Percentiles rank a stretch among this genome's conserved stretches.
These are phyloP conservation scores for Eleutherodactylus coqui DNA, from an alignment of 2,797 vertebrate genomes.

Conservation along the genomic window DNA sequence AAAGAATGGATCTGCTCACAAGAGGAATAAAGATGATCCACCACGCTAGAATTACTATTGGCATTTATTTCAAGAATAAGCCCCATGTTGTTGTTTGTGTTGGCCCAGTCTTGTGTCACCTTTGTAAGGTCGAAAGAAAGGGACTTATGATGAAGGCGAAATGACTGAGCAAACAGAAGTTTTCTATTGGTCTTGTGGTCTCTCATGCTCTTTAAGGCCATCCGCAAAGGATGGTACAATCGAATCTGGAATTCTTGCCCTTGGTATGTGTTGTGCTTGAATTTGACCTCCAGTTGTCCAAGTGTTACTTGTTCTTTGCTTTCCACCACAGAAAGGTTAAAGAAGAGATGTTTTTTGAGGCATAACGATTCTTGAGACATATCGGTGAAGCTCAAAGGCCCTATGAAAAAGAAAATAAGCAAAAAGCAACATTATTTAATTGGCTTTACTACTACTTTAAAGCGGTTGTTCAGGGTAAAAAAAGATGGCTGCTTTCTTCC, in stretches of 20 bases:
- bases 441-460: neutral
- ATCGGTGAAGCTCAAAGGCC: constrained; percentile 28
- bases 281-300: constrained; percentile 65
- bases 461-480: too few species aligned
- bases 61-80: constrained; percentile 65
- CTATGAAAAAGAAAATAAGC: neutral
- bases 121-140: constrained; percentile 65
- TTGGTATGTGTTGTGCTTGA: constrained; percentile 66
- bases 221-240: constrained; percentile 55
- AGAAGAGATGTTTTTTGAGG: constrained; percentile 66
- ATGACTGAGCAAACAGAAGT: constrained; percentile 50
- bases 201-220: neutral
- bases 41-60: neutral
- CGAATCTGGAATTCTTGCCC: constrained; percentile 58
- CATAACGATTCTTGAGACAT: constrained; percentile 41
- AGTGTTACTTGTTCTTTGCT: constrained; percentile 64
- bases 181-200: constrained; percentile 18
- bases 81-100: constrained; percentile 52
- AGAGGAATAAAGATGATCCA: constrained; percentile 9
- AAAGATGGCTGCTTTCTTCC: too few species aligned
- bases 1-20: constrained; percentile 60
- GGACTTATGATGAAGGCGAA: constrained; percentile 60
- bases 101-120: constrained; percentile 47
- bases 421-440: neutral
- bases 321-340: constrained; percentile 65